Base-by-base conservation (phyloP, 1,140 invertebrate genomes). In the Scylla paramamosain region DNA sequence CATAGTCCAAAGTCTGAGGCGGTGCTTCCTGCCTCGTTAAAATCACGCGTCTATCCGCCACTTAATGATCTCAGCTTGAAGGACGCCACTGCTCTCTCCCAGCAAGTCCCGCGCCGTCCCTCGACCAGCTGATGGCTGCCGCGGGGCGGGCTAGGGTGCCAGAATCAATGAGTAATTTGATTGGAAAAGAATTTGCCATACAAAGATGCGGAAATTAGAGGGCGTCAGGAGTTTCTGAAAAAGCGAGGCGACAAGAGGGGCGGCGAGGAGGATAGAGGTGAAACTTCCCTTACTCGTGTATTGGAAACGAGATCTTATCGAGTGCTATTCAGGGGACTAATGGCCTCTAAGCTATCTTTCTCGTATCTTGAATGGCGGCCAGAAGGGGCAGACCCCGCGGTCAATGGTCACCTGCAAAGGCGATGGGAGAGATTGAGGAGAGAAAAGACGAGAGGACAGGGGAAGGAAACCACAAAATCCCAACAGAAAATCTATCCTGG, bases 101-200 rank as follows among this genome's bases (percentile, higher is more conserved):
- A 59, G 12, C 16, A 2, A 12, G 52, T 7, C 25, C 67, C 67
- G 59, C 59, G 12, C n/a, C 20, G 67, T 20, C 67, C 67, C 67
- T 77, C 67, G 67, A 6, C 67, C 67, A 77, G 67, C 67, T 77
- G 67, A 77, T 20, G 67, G 67, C 20, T 25, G 16, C 67, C 67
- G 12, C 67, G 25, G 67, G 67, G 25, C 67, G 52, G 4, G 67
- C 67, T 77, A 12, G 25, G 25, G 67, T 77, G 67, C 67, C 67
- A 77, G 67, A 77, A 77, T 77, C 67, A 77, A 77, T 77, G 67
- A n/a, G 67, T 77, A 77, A 77, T 77, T 77, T 77, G 67, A 77
- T 77, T 77, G 67, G 8, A 77, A 77, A 7, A 77, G 67, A 77
- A 77, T 77, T 77, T n/a, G 67, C 67, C n/a, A 77, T 77, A 77